Base-by-base conservation (phyloP, 1,140 invertebrate genomes). In the Drosophila neocordata region DNA sequence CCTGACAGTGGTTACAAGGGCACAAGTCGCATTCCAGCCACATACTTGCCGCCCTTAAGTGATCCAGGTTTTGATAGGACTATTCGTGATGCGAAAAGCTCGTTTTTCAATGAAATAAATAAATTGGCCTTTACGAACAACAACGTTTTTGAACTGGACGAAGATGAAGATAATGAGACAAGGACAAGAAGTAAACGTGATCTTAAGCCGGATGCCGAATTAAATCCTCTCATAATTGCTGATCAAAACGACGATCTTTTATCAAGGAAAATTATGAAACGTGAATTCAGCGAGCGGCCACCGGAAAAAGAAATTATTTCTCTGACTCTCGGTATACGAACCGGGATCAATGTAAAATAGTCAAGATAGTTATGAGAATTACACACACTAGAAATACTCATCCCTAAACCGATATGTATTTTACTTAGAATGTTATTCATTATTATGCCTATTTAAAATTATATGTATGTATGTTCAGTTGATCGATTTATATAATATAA, bases 21-120 rank as follows among this genome's bases (percentile, higher is more conserved):
- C 4, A 93, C 92, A 35, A 93, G 93, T 11, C 93, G 93, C 52
- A 93, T 93, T 38, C 93, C 93, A 13, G 92, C 92, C 34, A 93
- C 93, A 2, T 93, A 93, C 68, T 81, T 93, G 55, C 93, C 93
- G 12, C 93, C 92, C 12, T 92, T 93, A 8, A 73, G 90, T 70
- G 24, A 92, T 69, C 65, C 90, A 37, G 71, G 75, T 8, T 71
- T 67, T 53, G 88, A 89, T 41, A 69, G 88, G 27, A 90, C 87
- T 4, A 60, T 90, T 35, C 73, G 88, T 5, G 66, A 82, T 20
- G 73, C 88, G 0, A 90, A 82, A 58, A 73, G 63, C 9, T 44
- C 56, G 4, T 79, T 89, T 34, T 89, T 90, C 11, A 69, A 82
- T 41, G 87, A 89, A 74, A 89, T 89, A 37, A 89, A 89, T 58